Evolutionary conservation across 2,113 vertebrate genomes (phyloP).

Genomic region (Mobula birostris): DNA sequence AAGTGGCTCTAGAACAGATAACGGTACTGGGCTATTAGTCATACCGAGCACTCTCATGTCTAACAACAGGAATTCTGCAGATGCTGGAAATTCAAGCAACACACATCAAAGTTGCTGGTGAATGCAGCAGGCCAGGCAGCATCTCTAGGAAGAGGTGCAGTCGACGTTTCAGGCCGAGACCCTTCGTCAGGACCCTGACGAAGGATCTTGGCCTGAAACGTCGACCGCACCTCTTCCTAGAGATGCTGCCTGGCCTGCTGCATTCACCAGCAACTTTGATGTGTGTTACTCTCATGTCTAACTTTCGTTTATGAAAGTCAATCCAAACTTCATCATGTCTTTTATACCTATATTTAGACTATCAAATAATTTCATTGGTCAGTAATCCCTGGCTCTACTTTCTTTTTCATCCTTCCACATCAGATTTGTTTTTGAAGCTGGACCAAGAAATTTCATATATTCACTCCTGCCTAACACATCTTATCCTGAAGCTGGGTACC

Average conservation of each 20-base stretch:
- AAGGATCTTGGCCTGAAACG: too few species aligned
- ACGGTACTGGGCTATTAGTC: neutral
- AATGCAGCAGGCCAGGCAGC: too few species aligned
- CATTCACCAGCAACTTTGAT: too few species aligned
- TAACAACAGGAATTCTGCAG: neutral
- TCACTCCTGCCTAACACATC: neutral
- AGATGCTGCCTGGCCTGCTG: too few species aligned
- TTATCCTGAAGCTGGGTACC: neutral
- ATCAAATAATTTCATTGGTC: neutral
- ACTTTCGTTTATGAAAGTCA: neutral
- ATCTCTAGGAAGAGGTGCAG: too few species aligned
- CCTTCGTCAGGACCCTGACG: too few species aligned
- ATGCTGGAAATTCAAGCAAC: too few species aligned
- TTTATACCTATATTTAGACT: neutral
- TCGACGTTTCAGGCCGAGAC: too few species aligned
- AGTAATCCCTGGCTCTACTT: neutral
- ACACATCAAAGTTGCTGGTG: too few species aligned
- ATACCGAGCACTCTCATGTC: neutral
- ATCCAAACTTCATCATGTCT: neutral
- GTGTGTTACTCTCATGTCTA: neutral
- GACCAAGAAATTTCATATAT: neutral
- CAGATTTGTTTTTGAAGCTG: neutral
- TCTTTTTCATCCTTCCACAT: neutral
- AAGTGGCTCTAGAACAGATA: neutral
- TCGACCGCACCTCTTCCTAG: too few species aligned